These are phyloP conservation scores for Perca flavescens DNA, from an alignment of 2,113 vertebrate species.

Conservation along the genomic window DNA sequence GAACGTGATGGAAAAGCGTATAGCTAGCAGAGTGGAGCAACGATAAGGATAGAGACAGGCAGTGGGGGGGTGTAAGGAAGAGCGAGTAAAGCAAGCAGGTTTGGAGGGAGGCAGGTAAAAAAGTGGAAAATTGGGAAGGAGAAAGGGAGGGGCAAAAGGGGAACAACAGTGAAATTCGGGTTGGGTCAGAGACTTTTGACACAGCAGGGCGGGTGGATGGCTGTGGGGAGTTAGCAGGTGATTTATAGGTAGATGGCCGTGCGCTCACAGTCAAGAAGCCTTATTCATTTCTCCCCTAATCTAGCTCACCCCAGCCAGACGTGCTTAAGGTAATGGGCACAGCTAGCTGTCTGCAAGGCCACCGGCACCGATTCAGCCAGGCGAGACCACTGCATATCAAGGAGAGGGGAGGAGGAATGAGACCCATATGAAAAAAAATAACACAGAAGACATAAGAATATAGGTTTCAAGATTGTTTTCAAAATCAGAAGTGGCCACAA, in stretches of 20 bases:
- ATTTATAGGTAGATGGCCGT: constrained; percentile 75
- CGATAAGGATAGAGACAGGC: constrained; percentile 49
- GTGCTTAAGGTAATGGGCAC: constrained; percentile 72
- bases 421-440: background rate
- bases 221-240: constrained; percentile 66
- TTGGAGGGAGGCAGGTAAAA: background rate
- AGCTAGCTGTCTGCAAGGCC: constrained; percentile 65
- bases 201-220: background rate
- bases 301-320: constrained; percentile 63
- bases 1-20: constrained; percentile 57
- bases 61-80: background rate
- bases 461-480: background rate
- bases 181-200: constrained; percentile 55
- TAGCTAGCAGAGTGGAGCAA: constrained; percentile 33
- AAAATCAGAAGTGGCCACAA: background rate
- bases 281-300: constrained; percentile 74
- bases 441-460: background rate
- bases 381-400: constrained; percentile 37
- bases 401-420: background rate
- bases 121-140: background rate
- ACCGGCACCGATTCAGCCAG: constrained; percentile 47
- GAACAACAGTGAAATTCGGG: constrained; percentile 33
- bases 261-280: constrained; percentile 63
- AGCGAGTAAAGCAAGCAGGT: background rate
- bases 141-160: background rate